These are phyloP conservation scores for Oceanodroma tethys DNA, from an alignment of 2,113 vertebrate species.

Conservation along the genomic window DNA sequence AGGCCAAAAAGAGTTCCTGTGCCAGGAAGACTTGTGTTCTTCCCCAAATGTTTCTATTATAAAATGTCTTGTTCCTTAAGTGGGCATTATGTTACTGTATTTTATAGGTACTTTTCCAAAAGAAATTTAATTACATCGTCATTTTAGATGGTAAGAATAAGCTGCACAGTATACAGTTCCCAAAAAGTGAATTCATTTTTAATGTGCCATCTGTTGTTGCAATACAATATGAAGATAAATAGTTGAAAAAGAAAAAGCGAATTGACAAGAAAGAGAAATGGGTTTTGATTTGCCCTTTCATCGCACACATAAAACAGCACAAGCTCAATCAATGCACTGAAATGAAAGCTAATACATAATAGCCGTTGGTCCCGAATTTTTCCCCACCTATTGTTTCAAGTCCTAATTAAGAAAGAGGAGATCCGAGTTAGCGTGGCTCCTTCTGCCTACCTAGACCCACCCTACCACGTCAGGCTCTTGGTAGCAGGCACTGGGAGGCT, in stretches of 20 bases:
- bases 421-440: constrained; percentile 22
- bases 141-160: constrained; percentile 7
- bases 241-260: constrained; percentile 52
- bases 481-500: not conserved
- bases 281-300: constrained; percentile 75
- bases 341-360: constrained; percentile 78
- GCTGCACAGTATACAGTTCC: not conserved
- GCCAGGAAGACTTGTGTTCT: not conserved
- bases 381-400: constrained; percentile 62
- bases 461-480: constrained; percentile 64
- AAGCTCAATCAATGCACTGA: constrained; percentile 71
- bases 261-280: constrained; percentile 63
- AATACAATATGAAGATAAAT: constrained; percentile 37
- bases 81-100: not conserved
- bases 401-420: constrained; percentile 68
- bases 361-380: constrained; percentile 41
- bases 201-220: constrained; percentile 58
- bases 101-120: constrained; percentile 18
- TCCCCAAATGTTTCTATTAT: not conserved
- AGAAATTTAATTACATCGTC: not conserved
- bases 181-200: constrained; percentile 54
- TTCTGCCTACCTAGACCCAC: constrained; percentile 29
- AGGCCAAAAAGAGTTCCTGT: not conserved
- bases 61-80: not conserved
- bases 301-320: constrained; percentile 45